Base-by-base conservation (phyloP, 2,888 invertebrate genomes). In the Furcula furcula region DNA sequence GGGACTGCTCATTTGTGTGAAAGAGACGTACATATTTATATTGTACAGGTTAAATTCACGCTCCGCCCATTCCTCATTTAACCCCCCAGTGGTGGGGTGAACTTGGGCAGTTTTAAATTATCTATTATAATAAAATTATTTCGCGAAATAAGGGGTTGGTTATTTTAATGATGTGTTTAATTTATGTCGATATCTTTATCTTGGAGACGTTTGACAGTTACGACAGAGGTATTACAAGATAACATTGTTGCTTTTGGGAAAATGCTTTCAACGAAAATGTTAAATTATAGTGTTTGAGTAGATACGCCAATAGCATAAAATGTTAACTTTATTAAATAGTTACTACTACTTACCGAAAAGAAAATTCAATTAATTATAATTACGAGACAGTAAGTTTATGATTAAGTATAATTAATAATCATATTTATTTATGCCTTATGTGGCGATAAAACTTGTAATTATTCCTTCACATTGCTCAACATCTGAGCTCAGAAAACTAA, bases 41-140 rank as follows among this genome's bases (percentile, higher is more conserved):
- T 72, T 67, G 61, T 68, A 62, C 65, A 65, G 67, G 67, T 73
- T 76, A 74, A 70, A 74, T 69, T 66, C 55, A 49, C 41, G 80
- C 79, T 58, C 75, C 88, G 80, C 87, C 87, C 78, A 75, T 70
- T 65, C 71, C 77, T 77, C 78, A 78, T 79, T 81, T 78, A 75
- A 72, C 71, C 72, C 70, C 67, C 69, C 55, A 57, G 68, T 80
- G 75, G 84, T 79, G 85, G 86, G 85, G 85, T 66, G 71, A 77
- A 79, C 74, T 81, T 79, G 80, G 85, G 69, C 84, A 85, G 85
- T 86, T 87, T 87, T 83, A 87, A 88, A 85, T 87, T 87, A 86
- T 86, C 86, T 83, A 85, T 87, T 87, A 84, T 85, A 85, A 86
- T 86, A 86, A 87, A 87, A 87, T 87, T 83, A 86, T 87, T 87